phyloP scores from a whole-genome alignment of 2,888 invertebrate genomes.

The Muschampia staudingeri region DNA sequence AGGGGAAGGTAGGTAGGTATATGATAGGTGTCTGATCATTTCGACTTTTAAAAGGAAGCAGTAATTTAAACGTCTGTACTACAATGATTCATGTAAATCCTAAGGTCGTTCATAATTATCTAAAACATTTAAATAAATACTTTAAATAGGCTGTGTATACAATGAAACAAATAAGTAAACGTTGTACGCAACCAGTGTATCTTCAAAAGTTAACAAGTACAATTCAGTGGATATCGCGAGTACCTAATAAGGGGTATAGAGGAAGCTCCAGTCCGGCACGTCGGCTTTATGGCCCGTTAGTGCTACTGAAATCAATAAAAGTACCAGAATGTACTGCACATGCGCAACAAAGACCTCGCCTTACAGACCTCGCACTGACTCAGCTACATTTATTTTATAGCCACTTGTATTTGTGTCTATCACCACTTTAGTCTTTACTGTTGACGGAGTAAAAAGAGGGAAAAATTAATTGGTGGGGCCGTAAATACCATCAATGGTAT shows the following conservation, averaged over 20 bases:
- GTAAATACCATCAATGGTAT: slow-evolving; percentile 75
- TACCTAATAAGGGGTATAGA: slow-evolving; percentile 89
- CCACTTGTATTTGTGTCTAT: slow-evolving; percentile 91
- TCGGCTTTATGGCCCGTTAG: slow-evolving; percentile 92
- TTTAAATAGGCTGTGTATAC: not conserved
- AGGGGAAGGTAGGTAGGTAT: no score
- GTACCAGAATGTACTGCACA: slow-evolving; percentile 91
- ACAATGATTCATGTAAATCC: no score
- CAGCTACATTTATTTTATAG: slow-evolving; percentile 91
- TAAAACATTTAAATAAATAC: not conserved
- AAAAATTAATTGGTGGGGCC: slow-evolving; percentile 82
- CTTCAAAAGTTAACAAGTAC: slow-evolving; percentile 88
- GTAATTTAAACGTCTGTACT: no score
- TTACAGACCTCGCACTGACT: slow-evolving; percentile 84
- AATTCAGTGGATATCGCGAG: slow-evolving; percentile 86
- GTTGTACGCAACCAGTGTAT: not conserved
- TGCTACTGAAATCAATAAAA: slow-evolving; percentile 94
- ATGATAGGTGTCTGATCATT: no score
- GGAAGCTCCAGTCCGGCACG: slow-evolving; percentile 88
- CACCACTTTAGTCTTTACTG: slow-evolving; percentile 88
- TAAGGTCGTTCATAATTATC: not conserved
- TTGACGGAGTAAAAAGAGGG: slow-evolving; percentile 84
- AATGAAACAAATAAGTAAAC: not conserved
- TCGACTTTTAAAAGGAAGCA: no score
- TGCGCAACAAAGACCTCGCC: slow-evolving; percentile 78